Conservation (phyloP, 2,113 vertebrate species). For the Hippocampus abdominalis region DNA sequence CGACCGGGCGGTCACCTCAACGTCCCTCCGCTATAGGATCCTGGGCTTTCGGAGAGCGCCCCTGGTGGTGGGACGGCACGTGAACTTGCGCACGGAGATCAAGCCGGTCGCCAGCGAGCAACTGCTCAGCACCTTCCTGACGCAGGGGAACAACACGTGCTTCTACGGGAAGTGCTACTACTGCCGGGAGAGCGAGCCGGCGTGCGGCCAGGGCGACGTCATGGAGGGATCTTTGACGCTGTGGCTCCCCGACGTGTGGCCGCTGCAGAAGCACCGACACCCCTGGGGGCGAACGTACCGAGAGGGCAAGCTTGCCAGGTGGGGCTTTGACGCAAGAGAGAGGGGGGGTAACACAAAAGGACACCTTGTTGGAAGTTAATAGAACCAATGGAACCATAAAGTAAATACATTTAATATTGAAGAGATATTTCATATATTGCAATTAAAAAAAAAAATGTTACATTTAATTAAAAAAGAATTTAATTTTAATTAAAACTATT, state of each 20-base stretch:
- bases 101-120: conserved; percentile 95
- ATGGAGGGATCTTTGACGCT: conserved; percentile 95
- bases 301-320: conserved; percentile 96
- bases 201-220: conserved; percentile 86
- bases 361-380: too few relatives aligned
- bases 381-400: too few relatives aligned
- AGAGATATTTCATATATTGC: too few relatives aligned
- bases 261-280: conserved; percentile 94
- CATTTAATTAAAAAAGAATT: too few relatives aligned
- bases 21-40: conserved; percentile 72
- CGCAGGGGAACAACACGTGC: conserved; percentile 93
- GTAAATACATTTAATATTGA: too few relatives aligned
- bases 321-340: not conserved
- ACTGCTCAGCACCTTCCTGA: conserved; percentile 90
- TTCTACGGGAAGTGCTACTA: conserved; percentile 99
- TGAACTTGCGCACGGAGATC: conserved; percentile 91
- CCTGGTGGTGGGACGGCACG: conserved; percentile 87
- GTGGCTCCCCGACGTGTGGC: conserved; percentile 97
- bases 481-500: too few relatives aligned
- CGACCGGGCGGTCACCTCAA: not conserved
- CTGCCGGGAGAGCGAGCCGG: conserved; percentile 94
- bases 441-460: too few relatives aligned
- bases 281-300: conserved; percentile 97
- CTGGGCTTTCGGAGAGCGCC: conserved; percentile 94
- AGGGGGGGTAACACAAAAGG: too few relatives aligned